Percentiles rank a stretch among this genome's conserved stretches.
phyloP scores from a whole-genome alignment of 2,888 invertebrate genomes.

The Pyrrhia umbra region DNA sequence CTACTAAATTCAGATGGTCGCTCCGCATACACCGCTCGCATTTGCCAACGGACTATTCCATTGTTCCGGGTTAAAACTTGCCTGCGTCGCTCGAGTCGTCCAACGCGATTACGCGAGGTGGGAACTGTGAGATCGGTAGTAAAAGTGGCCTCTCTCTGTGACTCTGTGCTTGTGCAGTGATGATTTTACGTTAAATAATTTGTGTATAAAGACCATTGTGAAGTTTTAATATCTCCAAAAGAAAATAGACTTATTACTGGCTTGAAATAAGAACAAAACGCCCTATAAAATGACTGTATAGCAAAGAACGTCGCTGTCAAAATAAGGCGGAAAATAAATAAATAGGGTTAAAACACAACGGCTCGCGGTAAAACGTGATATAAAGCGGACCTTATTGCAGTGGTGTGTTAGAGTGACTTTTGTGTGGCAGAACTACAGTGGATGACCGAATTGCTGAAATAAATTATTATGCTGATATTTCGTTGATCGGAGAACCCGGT shows the following conservation, averaged over 20 bases:
- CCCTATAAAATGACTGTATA: constrained; percentile 54
- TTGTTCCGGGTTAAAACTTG: constrained; percentile 78
- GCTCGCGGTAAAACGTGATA: constrained; percentile 68
- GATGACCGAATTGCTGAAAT: constrained; percentile 74
- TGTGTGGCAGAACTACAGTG: constrained; percentile 62
- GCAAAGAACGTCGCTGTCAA: constrained; percentile 79
- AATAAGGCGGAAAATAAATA: constrained; percentile 88
- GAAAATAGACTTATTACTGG: constrained; percentile 60
- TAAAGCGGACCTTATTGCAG: constrained; percentile 77
- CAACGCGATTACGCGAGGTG: constrained; percentile 88
- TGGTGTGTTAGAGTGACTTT: constrained; percentile 73
- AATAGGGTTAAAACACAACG: constrained; percentile 85
- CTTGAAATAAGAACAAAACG: constrained; percentile 60
- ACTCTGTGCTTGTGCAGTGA: constrained; percentile 70
- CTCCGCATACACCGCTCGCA: constrained; percentile 43
- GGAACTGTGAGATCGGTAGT: constrained; percentile 82
- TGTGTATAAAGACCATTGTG: constrained; percentile 56
- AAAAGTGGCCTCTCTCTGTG: constrained; percentile 79
- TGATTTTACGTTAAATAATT: constrained; percentile 72
- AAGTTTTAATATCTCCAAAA: constrained; percentile 38
- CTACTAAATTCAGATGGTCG: constrained; percentile 78
- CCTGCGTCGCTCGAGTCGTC: constrained; percentile 87
- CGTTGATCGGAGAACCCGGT: constrained; percentile 72
- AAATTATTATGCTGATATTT: constrained; percentile 75
- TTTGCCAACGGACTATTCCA: constrained; percentile 58